These are phyloP conservation scores for Hirundichthys speculiger DNA, from an alignment of 2,113 vertebrate species.

Conservation along the genomic window DNA sequence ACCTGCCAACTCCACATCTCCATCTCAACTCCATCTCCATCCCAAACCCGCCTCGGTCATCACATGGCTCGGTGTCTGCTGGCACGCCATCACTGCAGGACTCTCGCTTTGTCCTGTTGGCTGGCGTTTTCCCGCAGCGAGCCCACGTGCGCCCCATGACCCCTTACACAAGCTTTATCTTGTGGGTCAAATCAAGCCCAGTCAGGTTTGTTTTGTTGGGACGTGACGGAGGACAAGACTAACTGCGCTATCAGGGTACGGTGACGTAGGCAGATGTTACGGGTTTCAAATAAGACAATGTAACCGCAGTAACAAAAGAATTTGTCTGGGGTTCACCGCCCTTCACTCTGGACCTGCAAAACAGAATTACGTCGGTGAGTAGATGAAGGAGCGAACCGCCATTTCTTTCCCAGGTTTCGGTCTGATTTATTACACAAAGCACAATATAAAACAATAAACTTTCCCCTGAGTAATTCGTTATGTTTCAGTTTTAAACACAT, in stretches of 20 bases:
- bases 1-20: constrained; percentile 32
- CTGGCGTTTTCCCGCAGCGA: constrained; percentile 38
- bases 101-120: constrained; percentile 10
- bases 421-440: no score
- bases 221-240: constrained; percentile 63
- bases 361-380: no score
- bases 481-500: no score
- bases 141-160: constrained; percentile 18
- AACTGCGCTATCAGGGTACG: constrained; percentile 24
- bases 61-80: constrained; percentile 30
- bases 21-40: constrained; percentile 15
- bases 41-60: constrained; percentile 40
- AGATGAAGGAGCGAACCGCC: no score
- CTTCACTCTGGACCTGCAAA: no score
- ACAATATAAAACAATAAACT: no score
- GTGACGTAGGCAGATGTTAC: no score
- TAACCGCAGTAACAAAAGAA: no score
- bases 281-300: no score
- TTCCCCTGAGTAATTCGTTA: no score
- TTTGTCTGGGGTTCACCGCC: no score
- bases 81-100: constrained; percentile 33
- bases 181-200: constrained; percentile 10
- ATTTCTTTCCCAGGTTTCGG: no score
- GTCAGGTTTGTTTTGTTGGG: constrained; percentile 9
- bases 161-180: background rate